phyloP scores from a whole-genome alignment of 2,888 invertebrate species.

The Nudaria mundana region DNA sequence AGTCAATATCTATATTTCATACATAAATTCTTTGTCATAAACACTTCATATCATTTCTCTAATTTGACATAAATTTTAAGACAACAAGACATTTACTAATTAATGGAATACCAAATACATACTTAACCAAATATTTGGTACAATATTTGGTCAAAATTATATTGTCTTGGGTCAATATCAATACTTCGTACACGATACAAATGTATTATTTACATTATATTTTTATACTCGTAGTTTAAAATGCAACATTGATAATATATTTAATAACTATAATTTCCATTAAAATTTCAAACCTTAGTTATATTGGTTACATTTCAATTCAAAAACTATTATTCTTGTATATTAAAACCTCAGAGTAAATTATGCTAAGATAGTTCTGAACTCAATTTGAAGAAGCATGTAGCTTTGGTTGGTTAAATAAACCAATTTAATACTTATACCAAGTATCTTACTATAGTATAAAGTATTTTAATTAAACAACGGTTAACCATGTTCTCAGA shows the following conservation, averaged over 20 bases:
- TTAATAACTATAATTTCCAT: constrained; percentile 27
- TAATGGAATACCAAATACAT: constrained; percentile 54
- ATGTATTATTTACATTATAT: constrained; percentile 40
- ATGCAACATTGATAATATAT: constrained; percentile 31
- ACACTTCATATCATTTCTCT: constrained; percentile 63
- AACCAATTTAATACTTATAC: constrained; percentile 39
- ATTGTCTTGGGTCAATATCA: constrained; percentile 64
- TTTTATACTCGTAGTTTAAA: too few relatives aligned
- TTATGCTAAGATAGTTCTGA: constrained; percentile 35
- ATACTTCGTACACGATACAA: constrained; percentile 44
- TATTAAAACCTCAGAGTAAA: constrained; percentile 40
- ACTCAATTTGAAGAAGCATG: constrained; percentile 46
- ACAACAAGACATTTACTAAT: constrained; percentile 54
- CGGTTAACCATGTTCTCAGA: too few relatives aligned
- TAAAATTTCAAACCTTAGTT: constrained; percentile 39
- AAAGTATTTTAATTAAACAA: too few relatives aligned
- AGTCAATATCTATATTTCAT: constrained; percentile 54
- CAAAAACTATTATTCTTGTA: constrained; percentile 35
- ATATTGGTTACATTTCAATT: constrained; percentile 39
- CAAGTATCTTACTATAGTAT: constrained; percentile 9
- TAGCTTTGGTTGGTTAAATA: constrained; percentile 60
- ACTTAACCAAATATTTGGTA: constrained; percentile 70
- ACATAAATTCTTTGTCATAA: constrained; percentile 74
- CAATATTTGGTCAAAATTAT: constrained; percentile 73
- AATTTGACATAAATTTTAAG: constrained; percentile 68